A percentile compares a stretch with the other conserved stretches of the same genome.
phyloP scores from a whole-genome alignment of 1,140 invertebrate species.

The Agrilus planipennis region DNA sequence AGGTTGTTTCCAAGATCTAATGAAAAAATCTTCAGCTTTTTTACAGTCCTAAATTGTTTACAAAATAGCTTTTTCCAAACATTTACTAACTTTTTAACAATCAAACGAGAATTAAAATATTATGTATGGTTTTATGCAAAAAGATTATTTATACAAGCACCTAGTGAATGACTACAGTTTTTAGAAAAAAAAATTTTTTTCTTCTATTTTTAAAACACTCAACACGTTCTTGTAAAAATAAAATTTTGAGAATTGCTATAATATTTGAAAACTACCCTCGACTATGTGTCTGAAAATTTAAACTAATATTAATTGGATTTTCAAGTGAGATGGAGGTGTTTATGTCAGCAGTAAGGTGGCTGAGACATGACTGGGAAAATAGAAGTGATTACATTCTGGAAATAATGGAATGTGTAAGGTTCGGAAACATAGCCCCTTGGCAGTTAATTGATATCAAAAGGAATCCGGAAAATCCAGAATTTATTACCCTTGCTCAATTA shows the following conservation, averaged over 20 bases:
- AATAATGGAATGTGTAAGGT: constrained; percentile 53
- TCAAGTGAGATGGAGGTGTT: constrained; percentile 60
- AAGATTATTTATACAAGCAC: too few relatives aligned
- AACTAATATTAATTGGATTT: not conserved
- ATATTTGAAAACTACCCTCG: not conserved
- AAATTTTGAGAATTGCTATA: not conserved
- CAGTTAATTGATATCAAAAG: constrained; percentile 57
- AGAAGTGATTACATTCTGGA: constrained; percentile 42
- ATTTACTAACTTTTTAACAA: too few relatives aligned
- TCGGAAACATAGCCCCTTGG: constrained; percentile 60
- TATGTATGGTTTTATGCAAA: too few relatives aligned
- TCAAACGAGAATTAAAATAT: too few relatives aligned
- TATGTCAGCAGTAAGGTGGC: constrained; percentile 61
- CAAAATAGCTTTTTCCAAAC: too few relatives aligned
- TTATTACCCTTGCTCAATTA: constrained; percentile 51
- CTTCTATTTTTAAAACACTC: too few relatives aligned
- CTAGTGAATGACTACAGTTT: too few relatives aligned
- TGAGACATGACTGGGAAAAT: constrained; percentile 51
- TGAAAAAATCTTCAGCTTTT: too few relatives aligned
- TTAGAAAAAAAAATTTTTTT: too few relatives aligned
- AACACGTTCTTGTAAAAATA: too few relatives aligned
- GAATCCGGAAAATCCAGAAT: constrained; percentile 55
- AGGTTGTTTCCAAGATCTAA: too few relatives aligned
- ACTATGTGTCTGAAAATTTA: not conserved
- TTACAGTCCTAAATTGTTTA: too few relatives aligned